A percentile compares a stretch with the other conserved stretches of the same genome.
phyloP scores from a whole-genome alignment of 2,888 invertebrate genomes.

The Charanyca ferruginea region DNA sequence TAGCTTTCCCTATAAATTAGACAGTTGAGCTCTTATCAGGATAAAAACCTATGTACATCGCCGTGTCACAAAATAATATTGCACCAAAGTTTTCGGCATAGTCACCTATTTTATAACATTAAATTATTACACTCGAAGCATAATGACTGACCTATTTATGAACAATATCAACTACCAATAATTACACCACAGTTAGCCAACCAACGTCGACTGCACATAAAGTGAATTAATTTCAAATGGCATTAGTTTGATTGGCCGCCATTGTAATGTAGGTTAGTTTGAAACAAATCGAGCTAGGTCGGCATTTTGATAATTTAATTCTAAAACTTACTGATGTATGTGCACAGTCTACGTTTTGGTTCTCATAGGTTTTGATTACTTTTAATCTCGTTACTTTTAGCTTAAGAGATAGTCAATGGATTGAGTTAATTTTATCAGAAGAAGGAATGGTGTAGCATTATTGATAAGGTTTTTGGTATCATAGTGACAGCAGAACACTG shows the following conservation, averaged over 20 bases:
- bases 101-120: no score
- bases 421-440: no score
- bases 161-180: slow-evolving; percentile 18
- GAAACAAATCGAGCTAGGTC: slow-evolving; percentile 54
- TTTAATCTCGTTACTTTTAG: neutral
- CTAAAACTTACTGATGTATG: slow-evolving; percentile 13
- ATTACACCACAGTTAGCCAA: slow-evolving; percentile 21
- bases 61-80: no score
- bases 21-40: no score
- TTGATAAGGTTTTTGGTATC: no score
- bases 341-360: neutral
- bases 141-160: neutral
- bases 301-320: slow-evolving; percentile 49
- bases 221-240: slow-evolving; percentile 52
- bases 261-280: slow-evolving; percentile 47
- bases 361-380: slow-evolving; percentile 3
- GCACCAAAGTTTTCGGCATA: no score
- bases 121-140: slow-evolving; percentile 4
- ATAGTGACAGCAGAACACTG: no score
- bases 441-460: no score
- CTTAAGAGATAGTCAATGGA: no score
- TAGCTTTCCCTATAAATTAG: no score
- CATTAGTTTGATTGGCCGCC: slow-evolving; percentile 53
- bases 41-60: no score
- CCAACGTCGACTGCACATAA: slow-evolving; percentile 28